These are phyloP conservation scores for Athalia cordata DNA, from an alignment of 2,888 invertebrate species.

Conservation along the genomic window DNA sequence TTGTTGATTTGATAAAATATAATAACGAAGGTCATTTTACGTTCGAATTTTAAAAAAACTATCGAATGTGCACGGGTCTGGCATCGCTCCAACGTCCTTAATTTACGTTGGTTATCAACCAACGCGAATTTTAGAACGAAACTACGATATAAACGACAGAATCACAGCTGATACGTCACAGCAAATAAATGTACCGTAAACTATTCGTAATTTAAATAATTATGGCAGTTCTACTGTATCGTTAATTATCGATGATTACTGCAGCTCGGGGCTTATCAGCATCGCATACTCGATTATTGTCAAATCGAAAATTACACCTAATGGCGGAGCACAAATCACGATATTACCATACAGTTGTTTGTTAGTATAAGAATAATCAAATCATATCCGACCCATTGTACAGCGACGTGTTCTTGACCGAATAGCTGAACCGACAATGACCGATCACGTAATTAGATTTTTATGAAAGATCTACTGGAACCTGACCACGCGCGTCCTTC, in stretches of 20 bases:
- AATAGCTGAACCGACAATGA: conserved; percentile 24
- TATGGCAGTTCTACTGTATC: background rate
- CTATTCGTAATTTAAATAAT: background rate
- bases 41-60: background rate
- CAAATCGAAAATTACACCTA: background rate
- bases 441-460: conserved; percentile 5
- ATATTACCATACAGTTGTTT: conserved; percentile 19
- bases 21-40: background rate
- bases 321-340: background rate
- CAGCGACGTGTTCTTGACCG: conserved; percentile 3
- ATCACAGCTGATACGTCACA: too few relatives aligned
- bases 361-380: conserved; percentile 21
- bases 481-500: background rate
- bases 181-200: too few relatives aligned
- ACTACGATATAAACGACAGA: too few relatives aligned
- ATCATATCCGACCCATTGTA: conserved; percentile 9
- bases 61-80: background rate
- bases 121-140: too few relatives aligned
- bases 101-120: too few relatives aligned
- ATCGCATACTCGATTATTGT: background rate
- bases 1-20: background rate
- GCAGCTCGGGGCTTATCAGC: background rate
- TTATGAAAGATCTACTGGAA: background rate
- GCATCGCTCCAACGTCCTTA: background rate
- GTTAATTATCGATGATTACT: background rate